These are phyloP conservation scores for Genyomyrus donnyi DNA, from an alignment of 2,113 vertebrate species.

Conservation along the genomic window DNA sequence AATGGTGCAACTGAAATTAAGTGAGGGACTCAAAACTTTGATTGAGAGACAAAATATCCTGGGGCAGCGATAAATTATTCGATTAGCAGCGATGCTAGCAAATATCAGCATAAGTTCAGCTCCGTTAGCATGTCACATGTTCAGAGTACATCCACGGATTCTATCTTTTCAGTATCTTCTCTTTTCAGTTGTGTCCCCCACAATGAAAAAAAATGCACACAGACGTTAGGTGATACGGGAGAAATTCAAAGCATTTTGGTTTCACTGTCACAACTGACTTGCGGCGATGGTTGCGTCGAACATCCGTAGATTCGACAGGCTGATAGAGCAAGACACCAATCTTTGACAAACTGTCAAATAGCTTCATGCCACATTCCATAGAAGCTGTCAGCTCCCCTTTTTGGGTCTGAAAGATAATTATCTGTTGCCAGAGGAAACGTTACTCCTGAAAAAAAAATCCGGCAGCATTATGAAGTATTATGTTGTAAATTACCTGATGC, in stretches of 20 bases:
- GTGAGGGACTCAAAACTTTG: not conserved
- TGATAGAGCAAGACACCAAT: constrained; percentile 2
- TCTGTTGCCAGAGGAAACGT: constrained; percentile 1
- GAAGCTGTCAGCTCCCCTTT: constrained; percentile 3
- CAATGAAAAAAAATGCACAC: not conserved
- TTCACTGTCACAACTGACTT: constrained; percentile 10
- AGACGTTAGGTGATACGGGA: not conserved
- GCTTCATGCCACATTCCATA: constrained; percentile 6
- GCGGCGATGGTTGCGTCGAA: not conserved
- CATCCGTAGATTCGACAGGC: not conserved
- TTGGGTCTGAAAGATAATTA: constrained; percentile 5
- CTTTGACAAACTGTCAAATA: constrained; percentile 18
- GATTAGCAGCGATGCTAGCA: not conserved
- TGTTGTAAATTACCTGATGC: constrained; percentile 4
- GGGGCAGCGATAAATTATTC: not conserved
- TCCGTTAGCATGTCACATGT: not conserved
- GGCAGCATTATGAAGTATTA: not conserved
- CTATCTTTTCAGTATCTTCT: constrained; percentile 4
- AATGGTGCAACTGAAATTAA: not conserved
- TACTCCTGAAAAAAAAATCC: constrained; percentile 9
- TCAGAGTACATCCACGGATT: not conserved
- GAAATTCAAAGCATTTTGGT: not conserved
- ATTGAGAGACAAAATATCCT: not conserved
- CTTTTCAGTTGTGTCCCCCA: not conserved
- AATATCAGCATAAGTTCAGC: not conserved